These are phyloP conservation scores for Nannospalax galili DNA, from an alignment of 2,113 vertebrate genomes.

Conservation along the genomic window DNA sequence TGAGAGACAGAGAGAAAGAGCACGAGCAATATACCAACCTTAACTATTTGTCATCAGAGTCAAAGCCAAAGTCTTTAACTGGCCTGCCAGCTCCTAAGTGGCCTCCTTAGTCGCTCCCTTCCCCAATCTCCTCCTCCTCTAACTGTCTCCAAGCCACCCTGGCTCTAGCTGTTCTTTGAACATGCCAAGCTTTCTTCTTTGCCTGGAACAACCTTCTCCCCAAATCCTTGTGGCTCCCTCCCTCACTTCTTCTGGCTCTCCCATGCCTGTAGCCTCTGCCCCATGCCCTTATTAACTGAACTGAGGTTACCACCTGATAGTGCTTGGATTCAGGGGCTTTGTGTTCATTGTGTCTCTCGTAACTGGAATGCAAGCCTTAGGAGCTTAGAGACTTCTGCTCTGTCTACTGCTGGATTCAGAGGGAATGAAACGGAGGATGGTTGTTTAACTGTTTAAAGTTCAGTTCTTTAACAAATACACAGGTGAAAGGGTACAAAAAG, in stretches of 20 bases:
- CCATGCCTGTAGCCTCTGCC: background rate
- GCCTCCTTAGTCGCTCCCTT: fast-evolving
- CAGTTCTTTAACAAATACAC: background rate
- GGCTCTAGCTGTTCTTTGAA: background rate
- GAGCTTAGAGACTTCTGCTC: background rate
- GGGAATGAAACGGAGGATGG: fast-evolving
- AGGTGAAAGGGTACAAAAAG: background rate
- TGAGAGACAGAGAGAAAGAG: background rate
- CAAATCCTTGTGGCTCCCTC: background rate
- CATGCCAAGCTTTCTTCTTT: background rate
- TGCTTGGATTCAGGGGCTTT: background rate
- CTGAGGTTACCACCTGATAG: background rate
- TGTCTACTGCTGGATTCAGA: background rate
- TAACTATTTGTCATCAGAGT: background rate
- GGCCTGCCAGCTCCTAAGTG: background rate
- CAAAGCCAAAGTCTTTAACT: background rate
- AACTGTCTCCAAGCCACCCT: background rate
- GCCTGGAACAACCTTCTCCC: background rate
- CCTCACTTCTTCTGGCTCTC: background rate
- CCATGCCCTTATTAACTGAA: background rate
- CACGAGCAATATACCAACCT: background rate
- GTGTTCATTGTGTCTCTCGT: background rate
- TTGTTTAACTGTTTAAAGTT: background rate
- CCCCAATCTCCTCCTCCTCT: background rate
- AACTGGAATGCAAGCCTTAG: background rate